A percentile compares a stretch with the other conserved stretches of the same genome.
These are phyloP conservation scores for Mellivora capensis DNA, from an alignment of 2,113 vertebrate species.

Conservation along the genomic window DNA sequence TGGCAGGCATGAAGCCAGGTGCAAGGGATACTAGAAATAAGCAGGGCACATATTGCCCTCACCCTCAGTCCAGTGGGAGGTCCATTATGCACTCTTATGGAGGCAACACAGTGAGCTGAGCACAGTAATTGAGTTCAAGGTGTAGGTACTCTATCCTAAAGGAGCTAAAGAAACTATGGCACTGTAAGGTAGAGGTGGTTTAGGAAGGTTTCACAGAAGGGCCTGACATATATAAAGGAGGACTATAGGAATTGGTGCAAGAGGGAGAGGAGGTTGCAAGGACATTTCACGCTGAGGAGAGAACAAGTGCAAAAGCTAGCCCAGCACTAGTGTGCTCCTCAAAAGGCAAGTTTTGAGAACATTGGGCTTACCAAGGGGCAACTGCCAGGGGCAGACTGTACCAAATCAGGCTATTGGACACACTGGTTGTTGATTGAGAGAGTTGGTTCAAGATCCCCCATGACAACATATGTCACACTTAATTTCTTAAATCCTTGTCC, in stretches of 20 bases:
- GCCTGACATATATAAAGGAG: background rate
- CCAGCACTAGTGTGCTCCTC: background rate
- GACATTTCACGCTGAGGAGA: accelerated
- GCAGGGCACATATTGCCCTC: background rate
- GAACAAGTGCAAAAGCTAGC: background rate
- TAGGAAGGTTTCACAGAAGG: background rate
- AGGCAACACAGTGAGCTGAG: background rate
- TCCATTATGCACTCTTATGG: accelerated
- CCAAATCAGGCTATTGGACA: background rate
- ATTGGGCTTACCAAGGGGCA: background rate
- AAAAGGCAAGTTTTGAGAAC: background rate
- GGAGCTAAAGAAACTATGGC: background rate
- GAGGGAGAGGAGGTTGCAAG: background rate
- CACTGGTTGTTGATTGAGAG: background rate
- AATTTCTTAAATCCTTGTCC: background rate
- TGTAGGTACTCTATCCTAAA: background rate
- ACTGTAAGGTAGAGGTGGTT: accelerated
- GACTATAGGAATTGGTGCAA: background rate
- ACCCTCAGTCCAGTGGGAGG: background rate
- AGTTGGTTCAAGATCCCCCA: background rate
- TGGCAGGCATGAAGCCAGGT: background rate
- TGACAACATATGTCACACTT: background rate
- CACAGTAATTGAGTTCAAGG: background rate
- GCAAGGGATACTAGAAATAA: background rate
- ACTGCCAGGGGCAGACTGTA: background rate